Base-by-base conservation (phyloP, 1,140 invertebrate species). In the Heterodera schachtii region DNA sequence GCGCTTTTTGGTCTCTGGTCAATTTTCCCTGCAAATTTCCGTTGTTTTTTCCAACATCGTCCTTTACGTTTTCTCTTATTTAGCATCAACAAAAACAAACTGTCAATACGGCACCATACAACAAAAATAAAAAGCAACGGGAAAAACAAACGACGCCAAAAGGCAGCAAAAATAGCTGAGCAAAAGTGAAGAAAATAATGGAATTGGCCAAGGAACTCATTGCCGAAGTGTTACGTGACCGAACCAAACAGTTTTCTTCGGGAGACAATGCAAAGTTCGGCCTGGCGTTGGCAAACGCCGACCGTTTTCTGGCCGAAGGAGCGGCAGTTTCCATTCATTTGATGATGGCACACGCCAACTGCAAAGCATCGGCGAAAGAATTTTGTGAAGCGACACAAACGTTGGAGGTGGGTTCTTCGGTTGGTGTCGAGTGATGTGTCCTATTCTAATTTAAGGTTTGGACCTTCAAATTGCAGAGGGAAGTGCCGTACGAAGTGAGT, bases 271-370 rank as follows among this genome's bases (percentile, higher is more conserved):
- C 49, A 66, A 52, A 76, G 47, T 16, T 57, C 16, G 74, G 47
- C 41, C 49, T 13, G 19, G 74, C 74, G 49, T 31, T 76, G 41
- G 60, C 60, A 52, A 78, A 81, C 21, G 78, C 80, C 13, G 73
- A 81, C 21, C 43, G 41, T 46, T 79, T 52, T 46, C 46, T 81
- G 11, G 60, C 41, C 11, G 80, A 49, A 41, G 79, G 46, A n/a
- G 31, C 73, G 52, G 21, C 60, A 21, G 46, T 81, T 21, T 60
- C 80, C 31, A 57, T 81, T 16, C 80, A 81, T 60, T 47, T 81
- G 19, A 46, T 80, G 43, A n/a, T 81, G 69, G 79, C 52, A 8
- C 80, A 81, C 46, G 19, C 75, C 21, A 60, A 81, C 13, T 81
- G 80, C 70, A 81, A 81, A 43, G 80, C 43, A 13, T 21, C 11